Evolutionary conservation across 1,140 invertebrate species (phyloP).

Genomic region (Episyrphus balteatus): DNA sequence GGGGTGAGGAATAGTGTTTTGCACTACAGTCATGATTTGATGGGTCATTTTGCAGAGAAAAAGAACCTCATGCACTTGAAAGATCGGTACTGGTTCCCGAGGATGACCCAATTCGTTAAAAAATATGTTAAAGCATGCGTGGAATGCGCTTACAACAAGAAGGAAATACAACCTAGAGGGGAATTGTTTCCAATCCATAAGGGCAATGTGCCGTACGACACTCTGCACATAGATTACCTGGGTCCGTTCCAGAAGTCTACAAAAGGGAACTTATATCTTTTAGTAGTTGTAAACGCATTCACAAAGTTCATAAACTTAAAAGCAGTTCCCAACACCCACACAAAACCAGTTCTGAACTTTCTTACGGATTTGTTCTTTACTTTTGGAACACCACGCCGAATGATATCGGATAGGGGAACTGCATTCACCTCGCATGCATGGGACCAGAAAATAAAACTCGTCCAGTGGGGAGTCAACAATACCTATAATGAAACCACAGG

Average conservation of each 20-base stretch:
- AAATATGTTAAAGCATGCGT: slow-evolving; percentile 6
- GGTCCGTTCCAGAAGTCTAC: slow-evolving; percentile 17
- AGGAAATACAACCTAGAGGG: slow-evolving; percentile 2
- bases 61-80: not conserved
- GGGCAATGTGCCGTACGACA: slow-evolving; percentile 9
- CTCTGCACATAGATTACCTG: slow-evolving; percentile 15
- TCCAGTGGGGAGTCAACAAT: no score
- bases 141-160: slow-evolving; percentile 9
- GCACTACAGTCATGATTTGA: not conserved
- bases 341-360: slow-evolving; percentile 8
- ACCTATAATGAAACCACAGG: no score
- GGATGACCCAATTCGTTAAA: slow-evolving; percentile 5
- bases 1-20: not conserved
- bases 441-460: not conserved
- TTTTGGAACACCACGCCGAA: slow-evolving; percentile 9
- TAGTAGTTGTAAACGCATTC: slow-evolving; percentile 20
- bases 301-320: slow-evolving; percentile 17
- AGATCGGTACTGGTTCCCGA: slow-evolving; percentile 1
- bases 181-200: slow-evolving; percentile 6
- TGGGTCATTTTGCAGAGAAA: slow-evolving; percentile 2
- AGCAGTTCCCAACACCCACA: slow-evolving; percentile 13
- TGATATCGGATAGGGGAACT: slow-evolving; percentile 28
- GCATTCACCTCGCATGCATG: slow-evolving; percentile 18
- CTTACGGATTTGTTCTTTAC: slow-evolving; percentile 2
- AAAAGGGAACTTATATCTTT: slow-evolving; percentile 16